Base-by-base conservation (phyloP, 1,140 invertebrate species). In the Venturia canescens region DNA sequence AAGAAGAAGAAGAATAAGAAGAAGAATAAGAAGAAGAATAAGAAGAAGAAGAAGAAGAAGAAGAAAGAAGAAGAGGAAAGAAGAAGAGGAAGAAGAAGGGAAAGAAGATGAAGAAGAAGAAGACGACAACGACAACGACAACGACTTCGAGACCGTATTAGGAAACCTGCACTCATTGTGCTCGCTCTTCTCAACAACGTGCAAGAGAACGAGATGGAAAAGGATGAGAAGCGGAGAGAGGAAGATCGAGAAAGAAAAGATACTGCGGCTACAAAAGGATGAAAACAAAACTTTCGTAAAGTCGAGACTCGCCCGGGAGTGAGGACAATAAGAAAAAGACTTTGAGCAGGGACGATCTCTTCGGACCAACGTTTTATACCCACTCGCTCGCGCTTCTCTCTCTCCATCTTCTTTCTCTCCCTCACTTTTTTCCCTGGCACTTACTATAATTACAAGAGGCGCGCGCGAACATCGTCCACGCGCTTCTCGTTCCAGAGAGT, bases 91-190 rank as follows among this genome's bases (percentile, higher is more conserved):
- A 3, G 31, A 53, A n/a, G 53, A 53, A 53, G 50, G 15, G 15
- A 13, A 53, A 53, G 50, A 53, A 53, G 50, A 53, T n/a, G n/a
- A 57, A 1, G 70, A 72, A 5, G 38, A 72, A 50, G 70, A 72
- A n/a, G n/a, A 72, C 70, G 34, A 70, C 76, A 50, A 60, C 70
- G 38, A 50, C 34, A 34, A 74, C 44, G 71, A 76, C 72, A n/a
- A 63, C 50, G 26, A 74, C 77, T 57, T 57, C 82, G 82, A 86
- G 79, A 18, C 87, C 87, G 85, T 90, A 90, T 90, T 90, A 89
- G 89, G 88, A 90, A 90, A 90, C 89, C 83, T 89, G 89, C 82
- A 89, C 87, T 86, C 86, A 89, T 89, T 89, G 88, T 89, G 84
- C 82, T 71, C 79, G 83, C 71, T 76, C 63, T 77, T 50, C 38